These are phyloP conservation scores for Tillus elongatus DNA, from an alignment of 2,888 invertebrate genomes.

Conservation along the genomic window DNA sequence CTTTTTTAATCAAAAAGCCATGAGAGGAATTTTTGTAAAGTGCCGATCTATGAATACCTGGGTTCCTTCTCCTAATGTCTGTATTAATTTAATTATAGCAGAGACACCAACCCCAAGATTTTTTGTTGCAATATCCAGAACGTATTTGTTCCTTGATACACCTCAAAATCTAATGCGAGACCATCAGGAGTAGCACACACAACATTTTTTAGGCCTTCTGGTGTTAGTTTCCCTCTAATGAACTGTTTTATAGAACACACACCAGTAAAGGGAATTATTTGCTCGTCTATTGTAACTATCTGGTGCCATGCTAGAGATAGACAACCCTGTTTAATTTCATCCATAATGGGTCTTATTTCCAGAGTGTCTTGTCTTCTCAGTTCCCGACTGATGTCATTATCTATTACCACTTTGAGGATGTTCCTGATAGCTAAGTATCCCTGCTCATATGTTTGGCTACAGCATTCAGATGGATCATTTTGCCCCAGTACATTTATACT, in stretches of 20 bases:
- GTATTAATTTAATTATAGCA: slow-evolving; percentile 19
- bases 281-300: too few species aligned
- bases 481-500: slow-evolving; percentile 19
- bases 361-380: too few species aligned
- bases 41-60: slow-evolving; percentile 15
- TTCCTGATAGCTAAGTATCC: slow-evolving; percentile 15
- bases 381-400: too few species aligned
- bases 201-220: slow-evolving; percentile 30
- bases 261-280: slow-evolving; percentile 6
- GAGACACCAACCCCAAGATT: slow-evolving; percentile 22
- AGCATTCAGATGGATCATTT: slow-evolving; percentile 13
- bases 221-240: slow-evolving; percentile 25
- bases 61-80: slow-evolving; percentile 13
- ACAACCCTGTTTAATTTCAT: too few species aligned
- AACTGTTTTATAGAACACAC: slow-evolving; percentile 18
- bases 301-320: too few species aligned
- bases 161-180: slow-evolving; percentile 26
- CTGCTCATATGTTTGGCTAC: slow-evolving; percentile 14
- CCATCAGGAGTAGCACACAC: slow-evolving; percentile 25
- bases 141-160: slow-evolving; percentile 26
- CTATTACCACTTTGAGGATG: slow-evolving; percentile 17
- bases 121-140: slow-evolving; percentile 10
- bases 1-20: too few species aligned
- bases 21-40: slow-evolving; percentile 13
- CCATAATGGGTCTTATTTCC: too few species aligned